Evolutionary conservation across 2,797 vertebrate genomes (phyloP).

Genomic region (Vireo griseus): DNA sequence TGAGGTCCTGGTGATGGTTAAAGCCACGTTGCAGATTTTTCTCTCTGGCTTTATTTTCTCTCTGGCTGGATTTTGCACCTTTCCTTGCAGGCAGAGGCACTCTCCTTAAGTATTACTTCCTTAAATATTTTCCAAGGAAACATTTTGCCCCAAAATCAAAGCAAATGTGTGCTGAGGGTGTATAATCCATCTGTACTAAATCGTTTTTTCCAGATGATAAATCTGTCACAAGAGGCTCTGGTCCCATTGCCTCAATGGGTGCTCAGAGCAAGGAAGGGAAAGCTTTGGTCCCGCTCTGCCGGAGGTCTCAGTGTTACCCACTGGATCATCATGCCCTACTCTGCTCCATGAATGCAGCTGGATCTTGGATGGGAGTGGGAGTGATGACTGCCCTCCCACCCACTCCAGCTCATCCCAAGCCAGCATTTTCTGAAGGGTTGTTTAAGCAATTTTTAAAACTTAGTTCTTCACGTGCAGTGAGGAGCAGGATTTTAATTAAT

Average conservation of each 20-base stretch:
- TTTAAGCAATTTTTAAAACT: background rate
- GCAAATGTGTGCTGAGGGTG: background rate
- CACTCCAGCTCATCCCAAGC: background rate
- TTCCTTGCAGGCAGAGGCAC: background rate
- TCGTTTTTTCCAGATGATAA: background rate
- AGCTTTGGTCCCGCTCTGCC: background rate
- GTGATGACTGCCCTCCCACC: accelerated
- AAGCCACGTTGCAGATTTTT: background rate
- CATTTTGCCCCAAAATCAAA: background rate
- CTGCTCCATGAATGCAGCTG: accelerated
- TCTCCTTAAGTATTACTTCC: background rate
- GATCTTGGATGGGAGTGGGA: background rate
- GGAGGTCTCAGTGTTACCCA: background rate
- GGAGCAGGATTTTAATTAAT: constrained; percentile 18
- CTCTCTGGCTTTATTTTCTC: background rate
- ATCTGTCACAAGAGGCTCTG: background rate
- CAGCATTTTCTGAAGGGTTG: background rate
- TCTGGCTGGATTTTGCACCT: background rate
- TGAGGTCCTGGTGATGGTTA: background rate
- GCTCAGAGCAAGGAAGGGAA: background rate
- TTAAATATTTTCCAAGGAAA: background rate
- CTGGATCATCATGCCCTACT: accelerated
- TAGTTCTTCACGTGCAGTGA: background rate
- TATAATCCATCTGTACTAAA: background rate
- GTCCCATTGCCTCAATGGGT: accelerated